Evolutionary conservation across 1,140 invertebrate species (phyloP), one percentile per base, ranked within the genome.

Genomic region (Ostrea edulis): DNA sequence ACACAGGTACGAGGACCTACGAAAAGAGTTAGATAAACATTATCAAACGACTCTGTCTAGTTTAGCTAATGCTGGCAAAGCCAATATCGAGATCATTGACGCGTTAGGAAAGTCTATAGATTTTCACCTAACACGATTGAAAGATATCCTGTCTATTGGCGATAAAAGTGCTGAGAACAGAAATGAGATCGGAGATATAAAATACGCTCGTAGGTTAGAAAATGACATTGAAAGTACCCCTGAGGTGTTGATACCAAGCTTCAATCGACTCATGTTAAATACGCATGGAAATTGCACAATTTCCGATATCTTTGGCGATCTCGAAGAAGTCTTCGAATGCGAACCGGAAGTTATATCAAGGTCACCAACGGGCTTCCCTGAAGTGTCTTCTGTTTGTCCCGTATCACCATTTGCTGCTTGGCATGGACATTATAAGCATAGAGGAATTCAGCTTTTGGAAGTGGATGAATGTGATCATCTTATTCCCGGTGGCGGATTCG

Each of bases 351-450:
- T 54, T 22, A 83, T 83, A 52, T 51, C 82, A n/a, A 22, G 82
- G 53, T 52, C 82, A 25, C 53, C 44, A 22, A 83, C 82, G 22
- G 82, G 82, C 2, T 83, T 83, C 53, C 53, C 82, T 51, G 82
- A 83, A 83, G 82, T 83, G 82, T 83, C 82, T 53, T 53, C 82
- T 22, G n/a, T 83, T 22, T 83, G 82, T 54, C 82, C 82, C 20
- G 82, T 83, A 20, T 83, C 82, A 44, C 82, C 82, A n/a, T 83
- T 53, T 35, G 82, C 44, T 12, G 53, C 82, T 22, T 83, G 82
- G 82, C 53, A 53, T 52, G 82, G 82, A 53, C 82, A 83, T 54
- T 83, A 83, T 52, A 83, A 83, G 9, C 82, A 83, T 22, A 83
- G 82, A 20, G 82, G 82, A 9, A 83, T 83, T 52, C 82, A 54